phyloP scores from a whole-genome alignment of 2,888 invertebrate species.

The Amphipyra berbera region DNA sequence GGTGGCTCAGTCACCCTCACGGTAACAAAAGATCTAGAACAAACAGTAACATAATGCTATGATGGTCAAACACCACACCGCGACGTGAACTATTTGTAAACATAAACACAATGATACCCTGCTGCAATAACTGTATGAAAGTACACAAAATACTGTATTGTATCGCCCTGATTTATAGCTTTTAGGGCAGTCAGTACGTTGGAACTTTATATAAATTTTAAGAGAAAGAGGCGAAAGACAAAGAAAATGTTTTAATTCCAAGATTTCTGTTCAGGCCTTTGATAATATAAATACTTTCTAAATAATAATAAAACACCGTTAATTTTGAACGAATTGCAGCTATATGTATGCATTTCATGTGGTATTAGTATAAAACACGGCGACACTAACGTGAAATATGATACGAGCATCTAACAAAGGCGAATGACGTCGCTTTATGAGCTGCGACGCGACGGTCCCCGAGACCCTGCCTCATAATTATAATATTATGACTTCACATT shows the following conservation, averaged over 20 bases:
- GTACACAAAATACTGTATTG: conserved; percentile 81
- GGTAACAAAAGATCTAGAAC: conserved; percentile 85
- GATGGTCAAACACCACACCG: conserved; percentile 82
- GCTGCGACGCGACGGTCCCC: conserved; percentile 66
- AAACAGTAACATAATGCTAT: conserved; percentile 84
- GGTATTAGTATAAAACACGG: conserved; percentile 73
- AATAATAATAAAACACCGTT: conserved; percentile 23
- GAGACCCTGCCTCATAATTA: conserved; percentile 78
- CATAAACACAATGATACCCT: conserved; percentile 79
- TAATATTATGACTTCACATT: conserved; percentile 87
- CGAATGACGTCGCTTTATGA: conserved; percentile 79
- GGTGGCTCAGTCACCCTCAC: conserved; percentile 74
- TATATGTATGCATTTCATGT: conserved; percentile 53
- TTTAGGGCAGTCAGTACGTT: conserved; percentile 60
- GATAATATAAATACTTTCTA: conserved; percentile 12
- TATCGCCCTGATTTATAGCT: conserved; percentile 78
- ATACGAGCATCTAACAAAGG: conserved; percentile 78
- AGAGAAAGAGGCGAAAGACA: conserved; percentile 50
- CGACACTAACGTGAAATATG: conserved; percentile 76
- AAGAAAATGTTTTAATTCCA: conserved; percentile 45
- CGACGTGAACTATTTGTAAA: conserved; percentile 81
- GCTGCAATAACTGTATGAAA: conserved; percentile 75
- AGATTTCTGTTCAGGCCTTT: conserved; percentile 27
- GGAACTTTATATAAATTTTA: conserved; percentile 30
- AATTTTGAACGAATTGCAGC: conserved; percentile 26